A percentile compares a stretch with the other conserved stretches of the same genome.
Evolutionary conservation across 2,113 vertebrate genomes (phyloP).

Genomic region (Prionailurus bengalensis): DNA sequence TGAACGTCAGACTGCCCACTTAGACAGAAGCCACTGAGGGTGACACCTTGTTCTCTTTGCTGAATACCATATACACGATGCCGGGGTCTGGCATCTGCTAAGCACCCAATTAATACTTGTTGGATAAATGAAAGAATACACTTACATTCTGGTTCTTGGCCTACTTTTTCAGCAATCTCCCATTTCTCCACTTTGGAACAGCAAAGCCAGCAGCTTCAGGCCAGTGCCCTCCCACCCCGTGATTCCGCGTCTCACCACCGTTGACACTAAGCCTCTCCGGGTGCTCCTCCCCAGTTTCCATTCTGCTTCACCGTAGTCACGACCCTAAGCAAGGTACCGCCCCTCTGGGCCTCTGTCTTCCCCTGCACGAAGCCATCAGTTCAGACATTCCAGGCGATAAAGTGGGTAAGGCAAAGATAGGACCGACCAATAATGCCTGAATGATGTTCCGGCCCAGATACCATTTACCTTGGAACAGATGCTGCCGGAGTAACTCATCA

Average conservation of each 20-base stretch:
- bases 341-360: not conserved
- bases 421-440: not conserved
- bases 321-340: not conserved
- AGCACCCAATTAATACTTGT: not conserved
- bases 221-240: accelerated
- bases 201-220: not conserved
- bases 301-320: accelerated
- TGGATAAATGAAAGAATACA: not conserved
- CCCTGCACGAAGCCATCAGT: not conserved
- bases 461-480: not conserved
- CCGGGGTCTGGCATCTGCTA: not conserved
- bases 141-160: not conserved
- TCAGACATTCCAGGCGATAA: not conserved
- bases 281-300: not conserved
- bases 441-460: not conserved
- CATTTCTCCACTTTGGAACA: not conserved
- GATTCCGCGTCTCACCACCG: accelerated
- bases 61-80: not conserved
- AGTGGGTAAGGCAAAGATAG: not conserved
- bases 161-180: not conserved
- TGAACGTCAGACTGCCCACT: not conserved
- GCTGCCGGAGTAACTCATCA: not conserved
- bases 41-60: not conserved
- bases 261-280: too few relatives aligned
- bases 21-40: not conserved